Percentiles rank a stretch among this genome's conserved stretches.
phyloP scores from a whole-genome alignment of 1,140 invertebrate species.

The Caerostris extrusa region DNA sequence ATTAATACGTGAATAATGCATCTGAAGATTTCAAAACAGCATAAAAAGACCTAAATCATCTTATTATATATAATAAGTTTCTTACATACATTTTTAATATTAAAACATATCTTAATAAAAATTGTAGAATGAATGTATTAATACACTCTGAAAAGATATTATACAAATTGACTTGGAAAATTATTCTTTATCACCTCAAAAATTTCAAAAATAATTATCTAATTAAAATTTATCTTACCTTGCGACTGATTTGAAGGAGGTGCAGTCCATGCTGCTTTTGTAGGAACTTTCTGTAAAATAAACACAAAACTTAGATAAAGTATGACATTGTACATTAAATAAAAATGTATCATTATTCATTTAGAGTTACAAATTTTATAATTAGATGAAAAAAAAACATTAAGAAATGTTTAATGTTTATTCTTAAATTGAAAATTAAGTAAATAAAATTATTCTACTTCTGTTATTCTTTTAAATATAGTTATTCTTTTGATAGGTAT shows the following conservation, averaged over 20 bases:
- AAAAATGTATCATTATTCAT: too few species aligned
- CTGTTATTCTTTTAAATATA: too few species aligned
- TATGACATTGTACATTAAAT: not conserved
- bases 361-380: too few species aligned
- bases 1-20: too few species aligned
- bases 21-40: not conserved
- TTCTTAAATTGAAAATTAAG: too few species aligned
- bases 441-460: too few species aligned
- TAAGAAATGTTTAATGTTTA: too few species aligned
- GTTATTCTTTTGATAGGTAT: too few species aligned
- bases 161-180: not conserved
- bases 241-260: conserved; percentile 84
- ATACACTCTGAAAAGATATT: too few species aligned
- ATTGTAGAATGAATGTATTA: not conserved
- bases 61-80: not conserved
- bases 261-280: conserved; percentile 86
- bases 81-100: not conserved
- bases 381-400: too few species aligned
- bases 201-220: not conserved
- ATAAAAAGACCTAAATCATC: not conserved
- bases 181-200: not conserved
- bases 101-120: not conserved
- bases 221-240: conserved; percentile 80
- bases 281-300: conserved; percentile 85
- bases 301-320: not conserved